Evolutionary conservation across 2,888 invertebrate species (phyloP).

Genomic region (Theretra japonica): DNA sequence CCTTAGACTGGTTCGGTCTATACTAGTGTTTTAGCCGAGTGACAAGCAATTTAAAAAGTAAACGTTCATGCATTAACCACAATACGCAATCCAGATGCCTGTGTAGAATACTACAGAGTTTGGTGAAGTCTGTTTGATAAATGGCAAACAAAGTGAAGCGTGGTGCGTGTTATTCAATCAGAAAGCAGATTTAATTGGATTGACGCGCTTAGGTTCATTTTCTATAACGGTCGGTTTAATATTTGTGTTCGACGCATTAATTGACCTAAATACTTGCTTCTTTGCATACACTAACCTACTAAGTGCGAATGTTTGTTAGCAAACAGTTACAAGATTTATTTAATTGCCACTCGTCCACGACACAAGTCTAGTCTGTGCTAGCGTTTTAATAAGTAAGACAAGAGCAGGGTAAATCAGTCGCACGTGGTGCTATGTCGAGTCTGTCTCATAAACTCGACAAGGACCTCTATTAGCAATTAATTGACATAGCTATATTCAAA

Average conservation of each 20-base stretch:
- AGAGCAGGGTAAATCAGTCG: constrained; percentile 38
- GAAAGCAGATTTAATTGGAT: no score
- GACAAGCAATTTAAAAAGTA: not conserved
- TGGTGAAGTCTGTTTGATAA: no score
- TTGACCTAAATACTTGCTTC: no score
- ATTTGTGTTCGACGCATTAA: no score
- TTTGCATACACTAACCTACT: not conserved
- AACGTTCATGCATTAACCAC: not conserved
- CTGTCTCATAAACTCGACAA: constrained; percentile 27
- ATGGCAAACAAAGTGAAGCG: no score
- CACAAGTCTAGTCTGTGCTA: not conserved
- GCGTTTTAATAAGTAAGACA: not conserved
- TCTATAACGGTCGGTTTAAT: no score
- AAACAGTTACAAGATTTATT: not conserved
- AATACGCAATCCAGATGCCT: not conserved
- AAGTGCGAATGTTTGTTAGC: not conserved
- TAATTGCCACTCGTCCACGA: not conserved
- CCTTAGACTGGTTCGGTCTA: not conserved
- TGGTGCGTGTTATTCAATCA: no score
- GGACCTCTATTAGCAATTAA: constrained; percentile 15
- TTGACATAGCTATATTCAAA: not conserved
- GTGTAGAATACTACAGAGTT: not conserved
- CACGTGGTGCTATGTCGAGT: constrained; percentile 38
- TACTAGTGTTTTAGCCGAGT: not conserved
- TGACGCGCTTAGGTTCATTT: not conserved